Base-by-base conservation (phyloP, 2,797 vertebrate species). In the Melanotaenia parkinsoni region DNA sequence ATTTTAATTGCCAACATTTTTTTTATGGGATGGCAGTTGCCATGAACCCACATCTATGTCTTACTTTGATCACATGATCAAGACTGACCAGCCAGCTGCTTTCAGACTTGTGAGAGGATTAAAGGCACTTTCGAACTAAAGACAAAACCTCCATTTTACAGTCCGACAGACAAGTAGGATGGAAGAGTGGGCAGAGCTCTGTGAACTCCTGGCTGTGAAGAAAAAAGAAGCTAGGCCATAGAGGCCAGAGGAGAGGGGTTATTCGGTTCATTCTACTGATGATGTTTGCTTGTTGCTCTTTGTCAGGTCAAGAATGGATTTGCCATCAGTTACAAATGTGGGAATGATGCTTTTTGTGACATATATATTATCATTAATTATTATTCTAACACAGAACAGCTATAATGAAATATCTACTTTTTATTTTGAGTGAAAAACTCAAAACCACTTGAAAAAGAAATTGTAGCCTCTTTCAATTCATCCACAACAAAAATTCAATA, bases 71-170 rank as follows among this genome's bases (percentile, higher is more conserved):
- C 93, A 89, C 91, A 90, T 92, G 93, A 95, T 94, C 89, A 71
- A 73, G 90, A 90, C 83, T 92, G 90, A 92, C 93, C 93, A 89
- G 93, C 91, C 86, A 94, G 90, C 86, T 74, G 91, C 93, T 94
- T 94, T 92, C 87, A 92, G 86, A 87, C 91, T 87, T 84, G 89
- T 87, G 91, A 95, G 94, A 89, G 93, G 93, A 93, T 96, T 95
- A 96, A 95, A 95, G 93, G 89, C 91, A 90, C 93, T 96, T 93
- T 94, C 92, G 94, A 94, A 90, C 78, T 70, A 82, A 89, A 94
- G 86, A 93, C 88, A 94, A 95, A 95, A 93, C 71, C 84, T 83
- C 74, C 76, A 78, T 86, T 88, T 89, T 81, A 79, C 83, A 88
- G 72, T 75, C 79, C 79, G 86, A 85, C 80, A 90, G 85, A 92